Percentiles rank a stretch among this genome's conserved stretches.
Conservation (phyloP, 2,113 vertebrate species). For the Lampris incognitus region DNA sequence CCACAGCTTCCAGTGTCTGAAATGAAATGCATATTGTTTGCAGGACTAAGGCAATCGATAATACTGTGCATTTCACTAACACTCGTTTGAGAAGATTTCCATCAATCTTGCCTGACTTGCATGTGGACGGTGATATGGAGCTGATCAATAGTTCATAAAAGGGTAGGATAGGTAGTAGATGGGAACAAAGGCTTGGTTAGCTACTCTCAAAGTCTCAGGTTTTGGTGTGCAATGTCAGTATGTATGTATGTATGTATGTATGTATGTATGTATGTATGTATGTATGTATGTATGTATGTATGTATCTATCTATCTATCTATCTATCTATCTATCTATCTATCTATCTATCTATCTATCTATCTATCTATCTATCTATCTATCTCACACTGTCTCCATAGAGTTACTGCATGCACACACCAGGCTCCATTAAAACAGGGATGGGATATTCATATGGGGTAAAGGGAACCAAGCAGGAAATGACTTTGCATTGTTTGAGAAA, state of each 20-base stretch:
- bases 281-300: neutral
- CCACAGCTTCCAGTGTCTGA: too few species aligned
- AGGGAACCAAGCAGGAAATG: slow-evolving; percentile 57
- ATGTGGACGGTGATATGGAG: neutral
- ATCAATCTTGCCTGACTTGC: slow-evolving; percentile 1
- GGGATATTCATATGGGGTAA: slow-evolving; percentile 42
- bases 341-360: neutral
- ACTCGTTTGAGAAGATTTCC: neutral
- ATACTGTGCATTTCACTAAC: too few species aligned
- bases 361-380: neutral
- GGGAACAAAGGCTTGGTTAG: too few species aligned
- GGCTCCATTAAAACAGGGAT: slow-evolving; percentile 37
- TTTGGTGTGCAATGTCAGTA: too few species aligned
- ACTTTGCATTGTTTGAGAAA: slow-evolving; percentile 70
- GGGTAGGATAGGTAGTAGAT: neutral
- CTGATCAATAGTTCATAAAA: neutral
- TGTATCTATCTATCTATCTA: neutral
- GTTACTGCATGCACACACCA: slow-evolving; percentile 15
- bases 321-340: neutral
- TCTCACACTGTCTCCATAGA: neutral
- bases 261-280: too few species aligned
- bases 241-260: too few species aligned
- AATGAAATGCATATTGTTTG: too few species aligned
- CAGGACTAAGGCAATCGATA: too few species aligned
- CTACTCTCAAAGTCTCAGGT: too few species aligned